Evolutionary conservation across 2,888 invertebrate species (phyloP).

Genomic region (Hyalella azteca): DNA sequence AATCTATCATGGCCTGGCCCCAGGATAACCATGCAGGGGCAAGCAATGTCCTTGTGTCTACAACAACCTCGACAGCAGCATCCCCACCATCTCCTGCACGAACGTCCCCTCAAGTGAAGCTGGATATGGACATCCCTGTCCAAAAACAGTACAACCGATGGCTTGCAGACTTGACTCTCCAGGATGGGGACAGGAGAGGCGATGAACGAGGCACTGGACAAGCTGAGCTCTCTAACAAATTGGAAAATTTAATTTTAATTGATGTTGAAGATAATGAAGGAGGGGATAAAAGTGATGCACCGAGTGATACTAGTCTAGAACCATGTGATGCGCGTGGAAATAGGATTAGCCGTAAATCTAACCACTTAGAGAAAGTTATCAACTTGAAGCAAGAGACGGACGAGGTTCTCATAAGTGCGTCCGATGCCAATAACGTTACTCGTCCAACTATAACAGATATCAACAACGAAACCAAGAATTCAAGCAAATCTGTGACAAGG

Average conservation of each 20-base stretch:
- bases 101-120: too few relatives aligned
- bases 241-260: constrained; percentile 21
- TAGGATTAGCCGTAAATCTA: constrained; percentile 19
- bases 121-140: background rate
- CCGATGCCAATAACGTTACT: background rate
- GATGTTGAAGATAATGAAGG: constrained; percentile 3
- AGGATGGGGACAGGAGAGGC: constrained; percentile 26
- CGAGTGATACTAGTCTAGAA: constrained; percentile 33
- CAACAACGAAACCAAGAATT: constrained; percentile 15
- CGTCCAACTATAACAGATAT: background rate
- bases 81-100: background rate
- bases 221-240: background rate
- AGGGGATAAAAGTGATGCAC: background rate
- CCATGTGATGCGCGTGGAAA: background rate
- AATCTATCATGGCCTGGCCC: constrained; percentile 37
- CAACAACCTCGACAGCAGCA: background rate
- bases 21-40: background rate
- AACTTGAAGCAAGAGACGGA: background rate
- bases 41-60: background rate
- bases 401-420: background rate
- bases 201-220: constrained; percentile 13
- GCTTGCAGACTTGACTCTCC: background rate
- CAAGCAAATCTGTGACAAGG: background rate
- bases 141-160: background rate
- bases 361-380: background rate